Percentiles rank a stretch among this genome's conserved stretches.
These are phyloP conservation scores for Teleopsis dalmanni DNA, from an alignment of 1,140 invertebrate species.

Conservation along the genomic window DNA sequence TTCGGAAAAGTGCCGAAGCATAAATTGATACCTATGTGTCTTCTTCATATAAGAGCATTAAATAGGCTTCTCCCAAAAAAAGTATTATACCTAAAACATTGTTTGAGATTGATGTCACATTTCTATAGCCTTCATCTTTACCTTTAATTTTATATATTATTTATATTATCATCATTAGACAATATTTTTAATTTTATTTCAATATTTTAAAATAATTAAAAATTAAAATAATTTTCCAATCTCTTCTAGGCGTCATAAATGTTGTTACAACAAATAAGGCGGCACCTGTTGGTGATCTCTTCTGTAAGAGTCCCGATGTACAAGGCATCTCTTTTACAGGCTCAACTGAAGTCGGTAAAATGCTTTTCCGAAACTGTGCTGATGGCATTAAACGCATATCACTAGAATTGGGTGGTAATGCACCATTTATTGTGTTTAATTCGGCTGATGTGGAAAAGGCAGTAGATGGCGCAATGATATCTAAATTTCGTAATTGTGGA, in stretches of 20 bases:
- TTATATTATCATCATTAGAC: not conserved
- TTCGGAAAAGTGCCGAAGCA: too few relatives aligned
- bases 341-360: constrained; percentile 78
- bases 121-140: too few relatives aligned
- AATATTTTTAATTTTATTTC: not conserved
- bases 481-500: constrained; percentile 90
- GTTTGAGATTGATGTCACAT: too few relatives aligned
- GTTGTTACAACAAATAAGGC: constrained; percentile 74
- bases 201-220: not conserved
- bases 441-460: constrained; percentile 83
- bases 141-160: not conserved
- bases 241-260: constrained; percentile 68
- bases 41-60: too few relatives aligned
- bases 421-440: constrained; percentile 92
- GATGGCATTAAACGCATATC: constrained; percentile 77
- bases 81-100: too few relatives aligned
- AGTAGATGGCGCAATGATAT: constrained; percentile 71
- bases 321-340: constrained; percentile 90
- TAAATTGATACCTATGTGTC: too few relatives aligned
- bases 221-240: not conserved
- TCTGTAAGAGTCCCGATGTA: constrained; percentile 75
- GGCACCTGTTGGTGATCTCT: constrained; percentile 66
- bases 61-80: too few relatives aligned
- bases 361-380: constrained; percentile 75
- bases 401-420: constrained; percentile 93